Evolutionary conservation across 1,140 invertebrate species (phyloP).

Genomic region (Drosophila mayri): DNA sequence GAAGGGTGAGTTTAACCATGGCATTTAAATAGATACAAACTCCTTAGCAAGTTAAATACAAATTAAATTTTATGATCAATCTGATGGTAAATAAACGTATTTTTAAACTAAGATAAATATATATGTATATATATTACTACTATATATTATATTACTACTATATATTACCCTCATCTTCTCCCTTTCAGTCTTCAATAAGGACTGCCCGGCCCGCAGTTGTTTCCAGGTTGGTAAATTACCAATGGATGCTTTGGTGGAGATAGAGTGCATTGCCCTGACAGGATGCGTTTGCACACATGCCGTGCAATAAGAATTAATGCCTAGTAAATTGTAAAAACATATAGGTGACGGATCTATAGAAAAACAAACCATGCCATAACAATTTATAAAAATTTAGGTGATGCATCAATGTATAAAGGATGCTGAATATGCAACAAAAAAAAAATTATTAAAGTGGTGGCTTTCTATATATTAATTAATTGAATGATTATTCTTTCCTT

Average conservation of each 20-base stretch:
- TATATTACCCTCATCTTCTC: not conserved
- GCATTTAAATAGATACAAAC: not conserved
- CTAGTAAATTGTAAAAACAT: conserved; percentile 50
- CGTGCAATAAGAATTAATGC: conserved; percentile 52
- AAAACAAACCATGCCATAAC: no score
- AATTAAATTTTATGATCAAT: not conserved
- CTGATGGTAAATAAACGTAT: no score
- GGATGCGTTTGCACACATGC: conserved; percentile 86
- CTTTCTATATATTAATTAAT: no score
- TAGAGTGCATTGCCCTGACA: conserved; percentile 91
- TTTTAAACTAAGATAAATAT: no score
- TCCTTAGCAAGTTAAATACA: no score
- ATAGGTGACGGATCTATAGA: not conserved
- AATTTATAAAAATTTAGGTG: no score
- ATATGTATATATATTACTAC: conserved; percentile 1
- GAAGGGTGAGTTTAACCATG: conserved; percentile 89
- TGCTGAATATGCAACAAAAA: not conserved
- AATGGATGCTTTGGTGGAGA: conserved; percentile 90
- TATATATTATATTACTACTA: no score
- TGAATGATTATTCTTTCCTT: not conserved
- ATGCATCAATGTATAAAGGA: not conserved
- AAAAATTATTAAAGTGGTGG: no score
- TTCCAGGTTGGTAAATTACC: conserved; percentile 92
- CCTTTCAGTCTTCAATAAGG: conserved; percentile 89
- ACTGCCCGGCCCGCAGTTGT: conserved; percentile 91